These are phyloP conservation scores for Neodiprion fabricii DNA, from an alignment of 1,140 invertebrate species.

Conservation along the genomic window DNA sequence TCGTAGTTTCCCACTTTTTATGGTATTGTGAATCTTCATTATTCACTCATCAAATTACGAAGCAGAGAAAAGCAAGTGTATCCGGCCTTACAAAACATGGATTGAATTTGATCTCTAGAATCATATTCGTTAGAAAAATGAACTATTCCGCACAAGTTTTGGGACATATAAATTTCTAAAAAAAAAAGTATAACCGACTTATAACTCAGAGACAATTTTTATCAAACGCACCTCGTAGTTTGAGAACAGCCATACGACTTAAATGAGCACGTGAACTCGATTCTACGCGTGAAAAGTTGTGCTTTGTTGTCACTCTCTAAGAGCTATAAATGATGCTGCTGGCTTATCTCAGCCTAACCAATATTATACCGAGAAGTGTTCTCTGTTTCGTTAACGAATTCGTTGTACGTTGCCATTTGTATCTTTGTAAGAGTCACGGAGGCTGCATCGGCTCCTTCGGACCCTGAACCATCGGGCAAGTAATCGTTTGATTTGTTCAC, in stretches of 20 bases:
- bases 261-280: background rate
- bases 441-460: constrained; percentile 30
- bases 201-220: too few relatives aligned
- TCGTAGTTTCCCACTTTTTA: too few relatives aligned
- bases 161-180: too few relatives aligned
- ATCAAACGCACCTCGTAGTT: too few relatives aligned
- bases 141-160: too few relatives aligned
- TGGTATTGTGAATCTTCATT: too few relatives aligned
- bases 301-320: background rate
- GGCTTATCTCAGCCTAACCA: background rate
- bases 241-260: background rate
- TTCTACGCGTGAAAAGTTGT: background rate
- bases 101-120: too few relatives aligned
- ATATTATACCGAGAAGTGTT: background rate
- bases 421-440: constrained; percentile 8
- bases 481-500: constrained; percentile 28
- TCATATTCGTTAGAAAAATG: too few relatives aligned
- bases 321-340: background rate
- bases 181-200: too few relatives aligned
- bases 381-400: background rate
- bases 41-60: too few relatives aligned
- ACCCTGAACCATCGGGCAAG: constrained; percentile 15
- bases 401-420: background rate
- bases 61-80: too few relatives aligned
- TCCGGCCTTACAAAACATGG: too few relatives aligned